Percentiles rank a stretch among this genome's conserved stretches.
Conservation (phyloP, 2,888 invertebrate species). For the Tetramorium bicarinatum region DNA sequence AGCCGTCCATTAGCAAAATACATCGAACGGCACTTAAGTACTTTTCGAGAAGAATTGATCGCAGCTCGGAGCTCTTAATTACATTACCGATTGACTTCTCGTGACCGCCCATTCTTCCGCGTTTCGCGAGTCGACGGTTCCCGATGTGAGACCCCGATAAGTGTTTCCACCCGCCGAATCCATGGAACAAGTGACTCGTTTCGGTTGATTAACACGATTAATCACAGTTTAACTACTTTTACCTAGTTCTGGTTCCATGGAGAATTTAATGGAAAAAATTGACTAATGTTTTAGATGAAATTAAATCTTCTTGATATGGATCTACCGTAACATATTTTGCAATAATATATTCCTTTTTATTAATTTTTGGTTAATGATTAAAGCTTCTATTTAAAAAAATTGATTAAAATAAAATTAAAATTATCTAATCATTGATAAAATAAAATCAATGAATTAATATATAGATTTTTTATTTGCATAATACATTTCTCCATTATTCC, state of each 20-base stretch:
- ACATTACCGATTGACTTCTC: slow-evolving; percentile 46
- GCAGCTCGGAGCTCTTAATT: slow-evolving; percentile 46
- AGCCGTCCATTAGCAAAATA: slow-evolving; percentile 36
- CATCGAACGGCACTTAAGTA: slow-evolving; percentile 41
- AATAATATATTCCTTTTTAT: neutral
- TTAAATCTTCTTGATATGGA: neutral
- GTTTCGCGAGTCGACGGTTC: slow-evolving; percentile 17
- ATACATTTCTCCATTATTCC: neutral
- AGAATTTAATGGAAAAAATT: slow-evolving; percentile 7
- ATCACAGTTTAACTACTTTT: slow-evolving; percentile 26
- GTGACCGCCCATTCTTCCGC: slow-evolving; percentile 35
- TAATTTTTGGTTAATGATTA: neutral
- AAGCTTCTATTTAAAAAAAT: neutral
- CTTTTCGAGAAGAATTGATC: slow-evolving; percentile 46
- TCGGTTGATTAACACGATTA: slow-evolving; percentile 14
- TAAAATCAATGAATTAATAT: neutral
- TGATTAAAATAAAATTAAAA: neutral
- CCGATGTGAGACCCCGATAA: slow-evolving; percentile 36
- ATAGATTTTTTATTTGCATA: neutral
- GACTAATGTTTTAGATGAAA: neutral
- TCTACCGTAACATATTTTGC: neutral
- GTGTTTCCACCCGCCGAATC: slow-evolving; percentile 24
- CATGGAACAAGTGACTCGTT: neutral
- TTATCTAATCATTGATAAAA: neutral
- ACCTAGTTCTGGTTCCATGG: neutral